Base-by-base conservation (phyloP, 2,888 invertebrate species). In the Linnaemya vulpina region DNA sequence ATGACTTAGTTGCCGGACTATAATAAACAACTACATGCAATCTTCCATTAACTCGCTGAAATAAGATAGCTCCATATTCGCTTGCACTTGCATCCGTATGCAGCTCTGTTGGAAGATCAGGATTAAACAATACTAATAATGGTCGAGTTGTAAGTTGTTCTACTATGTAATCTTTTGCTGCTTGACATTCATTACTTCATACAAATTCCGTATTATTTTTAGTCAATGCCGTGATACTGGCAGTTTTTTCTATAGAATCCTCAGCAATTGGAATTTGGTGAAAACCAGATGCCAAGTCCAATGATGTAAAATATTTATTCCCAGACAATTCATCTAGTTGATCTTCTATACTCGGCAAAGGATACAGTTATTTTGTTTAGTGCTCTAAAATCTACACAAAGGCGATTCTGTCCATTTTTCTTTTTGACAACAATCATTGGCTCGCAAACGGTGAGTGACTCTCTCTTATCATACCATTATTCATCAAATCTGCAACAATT, bases 291-390 rank as follows among this genome's bases (percentile, higher is more conserved):
- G 85, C 78, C 81, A 85, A 70, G 22, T 84, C 84, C 55, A 81
- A 77, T 8, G 77, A 80, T 40, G 88, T 89, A 79, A 90, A 90
- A 40, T 87, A 75, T 79, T 49, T 83, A 22, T 87, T 87, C 25
- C 80, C 87, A 74, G 87, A 81, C 38, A 90, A 68, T 58, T 73
- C 70, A 60, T 91, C 90, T 20, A 92, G 84, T 17, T 89, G 89
- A 83, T 91, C 91, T 73, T 92, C 90, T n/a, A 92, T 92, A 5
- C 91, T 67, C 3, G 92, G 92, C 53, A 53, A 22, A 20, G 53
- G 53, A 53, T 22, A 53, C 53, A 22, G 53, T 53, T 22, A 22
- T 53, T 53, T 20, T 22, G 22, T 53, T 53, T 22, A 53, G 53
- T 22, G 20, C 86, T 35, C 65, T 78, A 62, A 71, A 82, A 58